Evolutionary conservation across 1,140 invertebrate species (phyloP), one percentile per base, ranked within the genome.

Genomic region (Bombyx mandarina): DNA sequence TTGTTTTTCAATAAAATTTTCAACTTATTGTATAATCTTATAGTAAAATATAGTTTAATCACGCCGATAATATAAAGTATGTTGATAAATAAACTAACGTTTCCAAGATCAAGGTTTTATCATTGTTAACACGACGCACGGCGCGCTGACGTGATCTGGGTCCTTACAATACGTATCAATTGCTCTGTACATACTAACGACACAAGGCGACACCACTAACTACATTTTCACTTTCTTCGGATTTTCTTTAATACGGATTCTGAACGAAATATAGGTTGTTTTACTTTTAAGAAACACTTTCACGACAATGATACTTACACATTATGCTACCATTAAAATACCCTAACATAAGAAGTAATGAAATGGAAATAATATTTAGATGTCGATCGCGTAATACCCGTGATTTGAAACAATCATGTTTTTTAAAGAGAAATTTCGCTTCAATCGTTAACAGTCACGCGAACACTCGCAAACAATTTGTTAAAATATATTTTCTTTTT

Each of bases 321-420:
- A 35, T 35, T 35, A 35, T 35, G 26, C 2, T 5, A 35, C 2
- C 26, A 5, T 35, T 35, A 35, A 35, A 35, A 35, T 35, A 35
- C 26, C 26, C 26, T 35, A 35, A 35, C 26, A 5, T 35, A 35
- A 35, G 26, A 35, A 35, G 26, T 35, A 35, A 35, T 35, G 26
- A 75, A 75, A 71, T 68, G 58, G 10, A 67, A 71, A 62, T 47
- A 66, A 65, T 66, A 73, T 73, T 78, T 72, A 68, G 65, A 62
- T 62, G 70, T 68, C 69, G 66, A 65, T 69, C 68, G 66, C 70
- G 70, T 78, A 79, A 78, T 74, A 69, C 69, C 68, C 68, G 71
- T 74, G 69, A 78, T 85, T 82, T 81, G 72, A 79, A 77, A 79
- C 74, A 77, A 76, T 77, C 69, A 77, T 71, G 66, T 73, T 73